Base-by-base conservation (phyloP, 2,113 vertebrate genomes). In the Ondatra zibethicus region DNA sequence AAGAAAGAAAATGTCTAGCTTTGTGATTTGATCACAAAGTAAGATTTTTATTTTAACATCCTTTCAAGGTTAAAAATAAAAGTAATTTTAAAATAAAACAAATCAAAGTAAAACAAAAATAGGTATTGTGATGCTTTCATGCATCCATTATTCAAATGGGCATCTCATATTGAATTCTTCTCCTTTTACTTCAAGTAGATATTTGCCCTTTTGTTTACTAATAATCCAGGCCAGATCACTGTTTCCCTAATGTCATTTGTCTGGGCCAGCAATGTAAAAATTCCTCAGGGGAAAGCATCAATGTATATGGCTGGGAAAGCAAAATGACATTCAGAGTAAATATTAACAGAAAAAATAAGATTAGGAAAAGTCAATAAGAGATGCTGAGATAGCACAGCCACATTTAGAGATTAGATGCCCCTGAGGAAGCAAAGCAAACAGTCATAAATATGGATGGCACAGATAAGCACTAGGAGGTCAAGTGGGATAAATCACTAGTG, bases 271-370 rank as follows among this genome's bases (percentile, higher is more conserved):
- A 84, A 92, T 80, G 58, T 77, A 93, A 93, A 75, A 50, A 85
- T 75, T 90, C 42, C 65, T 91, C 29, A 17, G 63, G 88, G 72
- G 76, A 27, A 82, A 96, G 47, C 27, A 52, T 84, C 84, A 72
- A 2, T 31, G 65, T 78, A 85, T 55, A 88, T 81, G 58, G 21
- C 75, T 55, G 5, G 70, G 80, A 84, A 93, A 94, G 90, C 92
- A 95, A 80, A 93, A 95, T 88, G 81, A 36, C 86, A 86, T 72
- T 80, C 90, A 81, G 90, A 96, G 93, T 93, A 98, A 96, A 97
- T 95, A 97, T 93, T 87, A 96, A 91, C 70, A 72, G 72, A 97
- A 97, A 97, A 93, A 97, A 95, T 93, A 93, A 88, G 96, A 95
- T 96, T 95, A 95, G 77, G 36, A 88, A 96, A 97, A 95, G 92